These are phyloP conservation scores for Tetropium fuscum DNA, from an alignment of 2,888 invertebrate genomes.

Conservation along the genomic window DNA sequence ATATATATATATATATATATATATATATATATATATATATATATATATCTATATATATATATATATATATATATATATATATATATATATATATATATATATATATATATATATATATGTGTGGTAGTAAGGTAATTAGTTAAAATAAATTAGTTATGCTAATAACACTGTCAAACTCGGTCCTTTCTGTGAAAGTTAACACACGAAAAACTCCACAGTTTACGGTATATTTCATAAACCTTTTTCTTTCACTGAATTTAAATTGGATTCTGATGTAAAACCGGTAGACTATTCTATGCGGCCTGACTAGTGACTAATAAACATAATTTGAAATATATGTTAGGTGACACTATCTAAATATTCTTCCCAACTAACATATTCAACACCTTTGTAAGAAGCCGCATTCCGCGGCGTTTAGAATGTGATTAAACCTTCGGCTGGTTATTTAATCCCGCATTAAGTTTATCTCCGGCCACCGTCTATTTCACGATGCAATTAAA, in stretches of 20 bases:
- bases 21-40: too few species aligned
- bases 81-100: too few species aligned
- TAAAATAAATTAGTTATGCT: constrained; percentile 26
- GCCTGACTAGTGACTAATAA: constrained; percentile 53
- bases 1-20: too few species aligned
- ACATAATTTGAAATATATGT: constrained; percentile 60
- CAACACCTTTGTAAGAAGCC: constrained; percentile 63
- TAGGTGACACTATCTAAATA: constrained; percentile 62
- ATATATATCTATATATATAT: too few species aligned
- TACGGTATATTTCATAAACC: constrained; percentile 16
- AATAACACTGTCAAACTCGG: constrained; percentile 24
- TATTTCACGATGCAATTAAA: constrained; percentile 29
- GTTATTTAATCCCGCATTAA: background rate
- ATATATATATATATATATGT: too few species aligned
- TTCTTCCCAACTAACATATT: constrained; percentile 60
- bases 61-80: too few species aligned
- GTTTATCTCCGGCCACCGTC: constrained; percentile 15
- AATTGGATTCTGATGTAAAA: constrained; percentile 41
- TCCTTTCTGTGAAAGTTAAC: constrained; percentile 18
- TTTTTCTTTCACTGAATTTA: constrained; percentile 31
- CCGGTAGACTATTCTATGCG: constrained; percentile 40
- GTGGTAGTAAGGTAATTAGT: constrained; percentile 27
- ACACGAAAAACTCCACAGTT: constrained; percentile 12
- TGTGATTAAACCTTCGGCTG: constrained; percentile 18
- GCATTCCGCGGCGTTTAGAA: constrained; percentile 56